These are phyloP conservation scores for Elgaria multicarinata DNA, from an alignment of 2,113 vertebrate species.

Conservation along the genomic window DNA sequence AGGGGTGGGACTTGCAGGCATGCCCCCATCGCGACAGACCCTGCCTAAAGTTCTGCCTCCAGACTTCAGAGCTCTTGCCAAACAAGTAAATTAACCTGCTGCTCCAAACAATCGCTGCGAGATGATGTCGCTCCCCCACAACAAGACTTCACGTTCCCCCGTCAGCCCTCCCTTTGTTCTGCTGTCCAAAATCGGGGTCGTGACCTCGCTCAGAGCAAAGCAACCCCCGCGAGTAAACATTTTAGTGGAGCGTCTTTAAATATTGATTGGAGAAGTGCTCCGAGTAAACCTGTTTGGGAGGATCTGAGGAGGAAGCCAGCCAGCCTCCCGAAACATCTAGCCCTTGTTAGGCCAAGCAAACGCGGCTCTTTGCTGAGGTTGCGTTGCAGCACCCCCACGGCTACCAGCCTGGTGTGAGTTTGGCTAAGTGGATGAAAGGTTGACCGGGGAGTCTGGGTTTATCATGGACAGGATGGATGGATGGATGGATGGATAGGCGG, in stretches of 20 bases:
- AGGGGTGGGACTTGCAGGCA: not conserved
- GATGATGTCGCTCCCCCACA: slow-evolving; percentile 25
- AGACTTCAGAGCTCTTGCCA: not conserved
- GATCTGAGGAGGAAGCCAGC: not conserved
- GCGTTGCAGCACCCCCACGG: not conserved
- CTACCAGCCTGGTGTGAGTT: not conserved
- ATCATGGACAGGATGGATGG: not conserved
- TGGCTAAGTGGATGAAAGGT: not conserved
- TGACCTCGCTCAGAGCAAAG: slow-evolving; percentile 69
- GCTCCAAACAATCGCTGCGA: slow-evolving; percentile 32
- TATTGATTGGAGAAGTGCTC: slow-evolving; percentile 46
- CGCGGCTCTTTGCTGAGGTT: no score
- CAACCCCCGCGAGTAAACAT: slow-evolving; percentile 39
- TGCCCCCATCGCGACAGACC: not conserved
- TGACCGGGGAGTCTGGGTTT: not conserved
- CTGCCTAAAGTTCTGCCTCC: not conserved
- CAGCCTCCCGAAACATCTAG: not conserved
- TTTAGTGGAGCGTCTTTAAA: slow-evolving; percentile 57
- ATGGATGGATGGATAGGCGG: not conserved
- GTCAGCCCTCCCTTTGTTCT: slow-evolving; percentile 66
- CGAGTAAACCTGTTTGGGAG: not conserved
- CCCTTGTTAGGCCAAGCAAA: not conserved
- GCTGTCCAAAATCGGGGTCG: slow-evolving; percentile 60
- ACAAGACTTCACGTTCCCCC: not conserved
- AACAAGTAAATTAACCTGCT: slow-evolving; percentile 34